phyloP scores from a whole-genome alignment of 1,140 invertebrate species.

The Drusus annulatus region DNA sequence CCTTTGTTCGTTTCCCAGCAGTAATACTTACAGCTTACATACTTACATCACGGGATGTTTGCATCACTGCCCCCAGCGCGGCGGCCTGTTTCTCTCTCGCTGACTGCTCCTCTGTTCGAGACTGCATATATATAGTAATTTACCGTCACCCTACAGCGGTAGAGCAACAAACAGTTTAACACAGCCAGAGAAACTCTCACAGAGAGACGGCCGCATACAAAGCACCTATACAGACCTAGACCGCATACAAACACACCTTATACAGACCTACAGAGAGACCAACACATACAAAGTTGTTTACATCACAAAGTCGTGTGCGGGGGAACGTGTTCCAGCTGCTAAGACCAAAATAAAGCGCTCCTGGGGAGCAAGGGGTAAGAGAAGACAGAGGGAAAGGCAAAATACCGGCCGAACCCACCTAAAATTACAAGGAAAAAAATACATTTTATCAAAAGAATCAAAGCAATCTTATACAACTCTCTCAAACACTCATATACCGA shows the following conservation, averaged over 20 bases:
- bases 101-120: too few relatives aligned
- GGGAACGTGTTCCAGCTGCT: constrained; percentile 28
- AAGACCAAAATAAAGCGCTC: constrained; percentile 29
- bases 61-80: too few relatives aligned
- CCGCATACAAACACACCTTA: background rate
- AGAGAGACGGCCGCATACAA: too few relatives aligned
- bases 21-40: too few relatives aligned
- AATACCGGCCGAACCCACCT: background rate
- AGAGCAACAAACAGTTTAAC: too few relatives aligned
- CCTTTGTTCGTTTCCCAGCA: too few relatives aligned
- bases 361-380: constrained; percentile 7
- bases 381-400: background rate
- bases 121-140: too few relatives aligned
- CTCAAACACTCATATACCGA: background rate
- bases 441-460: background rate
- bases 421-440: background rate
- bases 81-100: too few relatives aligned
- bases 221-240: background rate
- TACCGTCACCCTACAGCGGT: too few relatives aligned
- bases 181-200: background rate
- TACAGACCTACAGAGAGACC: background rate
- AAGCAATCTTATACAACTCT: background rate
- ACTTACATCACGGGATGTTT: too few relatives aligned
- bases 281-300: constrained; percentile 17
- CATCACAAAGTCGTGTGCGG: constrained; percentile 31